Conservation (phyloP, 1,140 invertebrate genomes). For the Megalopta genalis region DNA sequence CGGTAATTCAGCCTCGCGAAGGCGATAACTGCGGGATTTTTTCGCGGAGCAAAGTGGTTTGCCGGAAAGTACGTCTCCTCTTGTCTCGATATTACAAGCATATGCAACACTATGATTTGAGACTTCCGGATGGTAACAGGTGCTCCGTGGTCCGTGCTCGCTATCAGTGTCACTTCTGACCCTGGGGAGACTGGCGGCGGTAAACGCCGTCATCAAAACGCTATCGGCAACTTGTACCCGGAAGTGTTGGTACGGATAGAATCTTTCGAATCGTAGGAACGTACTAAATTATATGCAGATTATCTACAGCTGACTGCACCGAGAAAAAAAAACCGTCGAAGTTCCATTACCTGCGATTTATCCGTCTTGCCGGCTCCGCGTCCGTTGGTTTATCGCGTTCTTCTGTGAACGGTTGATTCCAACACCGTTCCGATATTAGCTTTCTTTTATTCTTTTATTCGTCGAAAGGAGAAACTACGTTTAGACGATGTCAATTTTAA, state of each 20-base stretch:
- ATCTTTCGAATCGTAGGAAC: not conserved
- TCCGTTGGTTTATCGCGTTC: too few species aligned
- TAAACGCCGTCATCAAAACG: not conserved
- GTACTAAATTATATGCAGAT: not conserved
- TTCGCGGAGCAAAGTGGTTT: not conserved
- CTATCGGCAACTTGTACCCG: conserved; percentile 1
- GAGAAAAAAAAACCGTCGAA: not conserved
- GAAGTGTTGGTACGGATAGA: not conserved
- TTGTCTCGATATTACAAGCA: not conserved
- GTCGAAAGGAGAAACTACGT: too few species aligned
- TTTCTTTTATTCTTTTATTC: too few species aligned
- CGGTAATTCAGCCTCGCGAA: not conserved
- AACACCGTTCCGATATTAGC: too few species aligned
- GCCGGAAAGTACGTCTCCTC: not conserved
- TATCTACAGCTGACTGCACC: not conserved
- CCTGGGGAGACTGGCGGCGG: not conserved
- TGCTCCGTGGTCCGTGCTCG: not conserved
- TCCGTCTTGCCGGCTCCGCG: too few species aligned
- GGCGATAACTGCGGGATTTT: not conserved
- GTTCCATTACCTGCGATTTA: not conserved
- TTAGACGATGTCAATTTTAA: too few species aligned
- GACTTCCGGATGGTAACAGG: not conserved
- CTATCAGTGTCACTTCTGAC: conserved; percentile 4
- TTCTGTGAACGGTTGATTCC: too few species aligned
- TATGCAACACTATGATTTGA: not conserved